Evolutionary conservation across 2,888 invertebrate genomes (phyloP), one percentile per base, ranked within the genome.

Genomic region (Mylabris sibirica): DNA sequence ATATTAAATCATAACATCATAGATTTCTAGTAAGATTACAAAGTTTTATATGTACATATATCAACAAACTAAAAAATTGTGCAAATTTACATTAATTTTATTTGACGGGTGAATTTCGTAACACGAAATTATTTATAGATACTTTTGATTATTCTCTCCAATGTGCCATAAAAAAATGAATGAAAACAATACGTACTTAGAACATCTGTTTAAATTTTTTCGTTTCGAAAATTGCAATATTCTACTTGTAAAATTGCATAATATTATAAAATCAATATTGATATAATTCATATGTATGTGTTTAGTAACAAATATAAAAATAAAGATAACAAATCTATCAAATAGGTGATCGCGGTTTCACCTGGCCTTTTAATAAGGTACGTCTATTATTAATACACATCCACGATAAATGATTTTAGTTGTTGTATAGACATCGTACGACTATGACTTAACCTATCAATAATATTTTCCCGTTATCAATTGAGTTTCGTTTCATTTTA

Each of bases 391-490:
- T 67, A 67, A 69, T 69, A 66, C 72, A 74, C 72, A 74, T 74
- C 76, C 68, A 68, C 74, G 74, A 76, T 72, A 72, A 75, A 60
- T 57, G 69, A 69, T 75, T 74, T 70, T 68, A 70, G 73, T 72
- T 70, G 70, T 34, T 63, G 60, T 63, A 69, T 60, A 69, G 66
- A 63, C 69, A 67, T 67, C 63, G 67, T n/a, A 53, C 68, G 67
- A 65, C 63, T 59, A 67, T 72, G 72, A 72, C 66, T 61, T 44
- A 14, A 60, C 11, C 59, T 60, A 60, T 64, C 68, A 69, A 12
- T 12, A 49, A 20, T 49, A 9, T 49, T 57, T 38, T 44, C 5
- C 63, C 63, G 22, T 68, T 64, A 66, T 73, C 64, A 53, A 70
- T 68, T 62, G 65, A 66, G 66, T 66, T 65, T 41, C 67, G 61